Conservation (phyloP, 2,113 vertebrate genomes). For the Gopherus evgoodei region DNA sequence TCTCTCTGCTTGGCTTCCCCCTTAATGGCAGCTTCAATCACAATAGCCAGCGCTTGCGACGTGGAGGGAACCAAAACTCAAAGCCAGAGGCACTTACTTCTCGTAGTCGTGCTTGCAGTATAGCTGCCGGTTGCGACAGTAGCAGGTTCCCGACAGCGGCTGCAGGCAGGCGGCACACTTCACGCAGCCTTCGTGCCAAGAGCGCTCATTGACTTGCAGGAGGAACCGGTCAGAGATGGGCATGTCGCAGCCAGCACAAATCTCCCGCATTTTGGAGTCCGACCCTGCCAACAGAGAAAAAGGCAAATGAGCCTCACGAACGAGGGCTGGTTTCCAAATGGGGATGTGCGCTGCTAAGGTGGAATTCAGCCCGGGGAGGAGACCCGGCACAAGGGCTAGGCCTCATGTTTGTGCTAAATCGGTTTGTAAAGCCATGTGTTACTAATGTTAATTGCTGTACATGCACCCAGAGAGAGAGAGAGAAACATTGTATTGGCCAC, state of each 20-base stretch:
- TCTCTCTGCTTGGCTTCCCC: background rate
- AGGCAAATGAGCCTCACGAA: background rate
- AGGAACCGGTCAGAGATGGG: slow-evolving; percentile 91
- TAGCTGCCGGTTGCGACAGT: slow-evolving; percentile 87
- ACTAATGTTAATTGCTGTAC: too few relatives aligned
- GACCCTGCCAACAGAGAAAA: slow-evolving; percentile 59
- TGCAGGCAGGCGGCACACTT: slow-evolving; percentile 88
- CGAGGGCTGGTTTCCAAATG: background rate
- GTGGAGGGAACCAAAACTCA: rapidly evolving
- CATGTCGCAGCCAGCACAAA: slow-evolving; percentile 88
- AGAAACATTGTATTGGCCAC: rapidly evolving
- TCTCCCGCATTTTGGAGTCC: slow-evolving; percentile 82
- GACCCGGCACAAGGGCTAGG: background rate
- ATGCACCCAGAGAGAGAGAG: background rate
- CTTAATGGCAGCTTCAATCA: background rate
- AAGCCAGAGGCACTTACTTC: slow-evolving; percentile 79
- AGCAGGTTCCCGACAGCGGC: slow-evolving; percentile 87
- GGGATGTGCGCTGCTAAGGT: background rate
- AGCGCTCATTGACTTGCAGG: slow-evolving; percentile 88
- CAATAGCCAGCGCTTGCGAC: background rate
- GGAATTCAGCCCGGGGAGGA: too few relatives aligned
- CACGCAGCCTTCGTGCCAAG: slow-evolving; percentile 92
- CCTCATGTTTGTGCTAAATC: background rate
- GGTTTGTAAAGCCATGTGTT: background rate
- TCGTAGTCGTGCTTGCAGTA: slow-evolving; percentile 94